Conservation (phyloP, 2,797 vertebrate genomes). For the Onychomys leucogaster region DNA sequence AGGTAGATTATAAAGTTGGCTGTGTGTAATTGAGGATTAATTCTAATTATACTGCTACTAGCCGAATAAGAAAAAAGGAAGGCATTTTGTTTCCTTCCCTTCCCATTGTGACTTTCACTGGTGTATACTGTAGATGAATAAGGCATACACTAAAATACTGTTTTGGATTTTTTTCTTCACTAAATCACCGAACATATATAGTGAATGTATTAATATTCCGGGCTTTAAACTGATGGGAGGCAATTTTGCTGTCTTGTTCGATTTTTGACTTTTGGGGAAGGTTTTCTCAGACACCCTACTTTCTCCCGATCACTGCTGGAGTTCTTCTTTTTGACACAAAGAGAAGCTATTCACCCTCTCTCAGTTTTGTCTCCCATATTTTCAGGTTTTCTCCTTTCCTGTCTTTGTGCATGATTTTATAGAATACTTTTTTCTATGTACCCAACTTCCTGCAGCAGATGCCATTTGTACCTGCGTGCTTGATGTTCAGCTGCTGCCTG, state of each 20-base stretch:
- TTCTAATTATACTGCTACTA: slow-evolving; percentile 38
- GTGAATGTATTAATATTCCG: slow-evolving; percentile 61
- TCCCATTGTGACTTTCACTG: slow-evolving; percentile 50
- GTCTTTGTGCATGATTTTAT: slow-evolving; percentile 48
- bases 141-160: slow-evolving; percentile 33
- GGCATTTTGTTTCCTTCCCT: slow-evolving; percentile 47
- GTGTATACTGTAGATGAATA: slow-evolving; percentile 52
- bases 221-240: slow-evolving; percentile 60
- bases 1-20: slow-evolving; percentile 40
- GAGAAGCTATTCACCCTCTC: slow-evolving; percentile 58
- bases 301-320: slow-evolving; percentile 65
- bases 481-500: slow-evolving; percentile 56
- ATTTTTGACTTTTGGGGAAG: slow-evolving; percentile 72
- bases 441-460: slow-evolving; percentile 16
- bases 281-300: slow-evolving; percentile 61
- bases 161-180: slow-evolving; percentile 48
- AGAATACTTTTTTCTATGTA: slow-evolving; percentile 26
- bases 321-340: slow-evolving; percentile 70
- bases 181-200: slow-evolving; percentile 41
- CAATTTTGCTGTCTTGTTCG: slow-evolving; percentile 78
- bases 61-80: slow-evolving; percentile 25
- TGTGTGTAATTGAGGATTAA: slow-evolving; percentile 16
- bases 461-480: neutral
- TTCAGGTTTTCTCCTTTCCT: slow-evolving; percentile 67
- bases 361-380: slow-evolving; percentile 64